phyloP scores from a whole-genome alignment of 2,888 invertebrate species.

The Nowickia ferox region DNA sequence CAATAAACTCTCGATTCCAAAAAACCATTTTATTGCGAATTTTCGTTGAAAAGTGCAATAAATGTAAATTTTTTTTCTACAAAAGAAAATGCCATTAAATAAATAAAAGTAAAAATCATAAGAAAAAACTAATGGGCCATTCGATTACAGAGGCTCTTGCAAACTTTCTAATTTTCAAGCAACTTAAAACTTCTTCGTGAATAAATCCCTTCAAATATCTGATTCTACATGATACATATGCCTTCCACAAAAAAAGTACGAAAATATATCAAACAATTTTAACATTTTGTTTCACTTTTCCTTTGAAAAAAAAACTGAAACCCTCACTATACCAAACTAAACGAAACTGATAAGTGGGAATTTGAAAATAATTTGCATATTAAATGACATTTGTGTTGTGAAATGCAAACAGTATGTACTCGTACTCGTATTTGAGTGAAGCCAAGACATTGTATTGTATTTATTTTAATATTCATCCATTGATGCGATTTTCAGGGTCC shows the following conservation, averaged over 20 bases:
- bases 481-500: slow-evolving; percentile 53
- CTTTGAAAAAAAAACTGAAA: slow-evolving; percentile 14
- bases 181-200: background rate
- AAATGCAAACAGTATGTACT: background rate
- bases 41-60: too few relatives aligned
- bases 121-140: too few relatives aligned
- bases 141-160: too few relatives aligned
- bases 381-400: slow-evolving; percentile 26
- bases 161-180: too few relatives aligned
- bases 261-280: slow-evolving; percentile 6
- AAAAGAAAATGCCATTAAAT: too few relatives aligned
- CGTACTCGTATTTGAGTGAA: slow-evolving; percentile 2
- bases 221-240: background rate
- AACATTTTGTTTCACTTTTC: background rate
- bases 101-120: too few relatives aligned
- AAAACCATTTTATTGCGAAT: too few relatives aligned
- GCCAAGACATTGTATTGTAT: slow-evolving; percentile 44
- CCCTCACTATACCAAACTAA: slow-evolving; percentile 57
- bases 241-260: background rate
- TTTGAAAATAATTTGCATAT: slow-evolving; percentile 56
- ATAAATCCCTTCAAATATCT: background rate
- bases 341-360: slow-evolving; percentile 38
- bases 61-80: too few relatives aligned
- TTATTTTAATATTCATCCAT: slow-evolving; percentile 42
- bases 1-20: too few relatives aligned